Evolutionary conservation across 1,140 invertebrate species (phyloP), one percentile per base, ranked within the genome.

Genomic region (Orchesella cincta): DNA sequence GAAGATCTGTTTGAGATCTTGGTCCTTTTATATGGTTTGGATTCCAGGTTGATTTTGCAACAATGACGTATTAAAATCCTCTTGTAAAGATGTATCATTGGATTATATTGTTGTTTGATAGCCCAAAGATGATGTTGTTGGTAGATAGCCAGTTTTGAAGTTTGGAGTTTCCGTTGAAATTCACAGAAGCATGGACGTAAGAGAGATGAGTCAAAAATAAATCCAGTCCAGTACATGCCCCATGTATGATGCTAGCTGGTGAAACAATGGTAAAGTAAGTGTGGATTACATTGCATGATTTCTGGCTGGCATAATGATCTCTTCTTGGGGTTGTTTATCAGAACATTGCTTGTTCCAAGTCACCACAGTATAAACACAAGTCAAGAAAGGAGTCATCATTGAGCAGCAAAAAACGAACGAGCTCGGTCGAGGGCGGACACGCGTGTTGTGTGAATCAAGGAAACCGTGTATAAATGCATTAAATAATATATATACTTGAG

Each of bases 161-260:
- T 31, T 18, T 67, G 62, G 62, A 33, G 62, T 67, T 67, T 67
- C 62, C 62, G 62, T 33, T 67, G 26, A 16, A 57, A 57, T 67
- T 67, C 62, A 29, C 8, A 67, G 62, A 67, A 67, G 5, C 33
- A 12, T 31, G 1, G 62, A 67, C 14, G 31, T 31, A 12, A 29
- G 29, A 5, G 8, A 5, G 62, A 33, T 67, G 62, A 67, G 62
- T 67, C 62, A 67, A 67, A 62, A 67, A 23, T 67, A 67, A 67
- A 67, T 67, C 62, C 62, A 67, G 62, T 8, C 62, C 2, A 33
- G 29, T 14, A 67, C 8, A 46, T 46, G 39, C n/a, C n/a, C 20
- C 20, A 46, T 46, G 39, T 46, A 8, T 46, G 39, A 46, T 8
- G 39, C 39, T 46, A 12, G 39, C 20, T 46, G 39, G 20, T 46